Conservation (phyloP, 1,140 invertebrate genomes). For the Hyphantria cunea region DNA sequence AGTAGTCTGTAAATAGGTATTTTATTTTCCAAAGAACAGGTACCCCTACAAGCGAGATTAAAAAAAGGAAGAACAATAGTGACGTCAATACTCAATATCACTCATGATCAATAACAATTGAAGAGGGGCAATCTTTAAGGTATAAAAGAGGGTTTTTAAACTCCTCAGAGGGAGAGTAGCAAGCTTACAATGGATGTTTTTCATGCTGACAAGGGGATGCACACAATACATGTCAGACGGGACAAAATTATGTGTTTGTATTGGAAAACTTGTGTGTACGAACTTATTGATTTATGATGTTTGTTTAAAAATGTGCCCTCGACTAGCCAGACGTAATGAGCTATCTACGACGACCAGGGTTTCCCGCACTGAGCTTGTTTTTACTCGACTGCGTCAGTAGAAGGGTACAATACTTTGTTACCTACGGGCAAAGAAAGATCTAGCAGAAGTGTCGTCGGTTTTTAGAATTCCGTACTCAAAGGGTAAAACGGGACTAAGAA, state of each 20-base stretch:
- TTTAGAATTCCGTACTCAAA: no score
- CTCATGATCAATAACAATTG: conserved; percentile 63
- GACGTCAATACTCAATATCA: conserved; percentile 54
- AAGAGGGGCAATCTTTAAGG: conserved; percentile 65
- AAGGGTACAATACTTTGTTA: no score
- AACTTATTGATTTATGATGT: conserved; percentile 23
- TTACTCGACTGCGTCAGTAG: no score
- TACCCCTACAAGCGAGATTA: not conserved
- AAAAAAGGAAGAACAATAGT: conserved; percentile 36
- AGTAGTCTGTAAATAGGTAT: no score
- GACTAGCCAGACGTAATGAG: not conserved
- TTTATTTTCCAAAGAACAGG: no score
- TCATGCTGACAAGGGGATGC: conserved; percentile 49
- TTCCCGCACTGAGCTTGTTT: no score
- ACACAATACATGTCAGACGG: conserved; percentile 27
- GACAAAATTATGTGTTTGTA: conserved; percentile 30
- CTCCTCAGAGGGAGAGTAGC: conserved; percentile 53
- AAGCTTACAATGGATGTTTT: conserved; percentile 62
- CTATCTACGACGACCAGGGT: not conserved
- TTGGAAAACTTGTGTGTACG: not conserved
- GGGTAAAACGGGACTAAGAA: no score
- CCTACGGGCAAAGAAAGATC: no score
- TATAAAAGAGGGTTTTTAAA: conserved; percentile 57
- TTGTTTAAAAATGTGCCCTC: conserved; percentile 17
- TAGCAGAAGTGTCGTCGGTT: no score